Percentiles rank a stretch among this genome's conserved stretches.
Evolutionary conservation across 2,888 invertebrate genomes (phyloP).

Genomic region (Dryobotodes eremita): DNA sequence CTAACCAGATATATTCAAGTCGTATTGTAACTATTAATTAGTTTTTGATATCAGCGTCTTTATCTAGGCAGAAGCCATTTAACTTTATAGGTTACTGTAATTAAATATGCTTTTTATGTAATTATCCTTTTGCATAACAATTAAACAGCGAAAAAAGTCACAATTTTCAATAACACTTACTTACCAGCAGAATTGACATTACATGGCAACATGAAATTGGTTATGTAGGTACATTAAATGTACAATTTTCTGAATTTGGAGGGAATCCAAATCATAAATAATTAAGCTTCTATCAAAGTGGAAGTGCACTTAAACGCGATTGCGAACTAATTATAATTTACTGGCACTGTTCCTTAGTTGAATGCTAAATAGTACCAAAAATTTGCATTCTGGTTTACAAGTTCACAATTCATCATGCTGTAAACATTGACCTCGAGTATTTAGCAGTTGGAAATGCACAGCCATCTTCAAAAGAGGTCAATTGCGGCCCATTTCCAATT

Average conservation of each 20-base stretch:
- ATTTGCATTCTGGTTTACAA: not conserved
- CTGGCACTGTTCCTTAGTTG: not conserved
- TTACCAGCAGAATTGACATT: not conserved
- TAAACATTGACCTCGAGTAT: not conserved
- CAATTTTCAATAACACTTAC: not conserved
- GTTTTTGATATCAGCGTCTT: not conserved
- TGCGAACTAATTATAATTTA: slow-evolving; percentile 21
- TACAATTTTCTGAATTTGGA: slow-evolving; percentile 13
- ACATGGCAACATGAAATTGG: not conserved
- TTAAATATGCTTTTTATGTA: slow-evolving; percentile 1
- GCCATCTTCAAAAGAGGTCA: slow-evolving; percentile 14
- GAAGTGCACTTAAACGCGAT: slow-evolving; percentile 12
- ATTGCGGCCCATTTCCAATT: slow-evolving; percentile 35
- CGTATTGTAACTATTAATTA: too few relatives aligned
- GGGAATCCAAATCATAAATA: slow-evolving; percentile 2
- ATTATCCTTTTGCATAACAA: not conserved
- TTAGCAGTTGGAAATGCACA: slow-evolving; percentile 9
- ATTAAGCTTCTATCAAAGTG: slow-evolving; percentile 5
- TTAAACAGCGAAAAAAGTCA: not conserved
- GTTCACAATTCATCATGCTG: not conserved
- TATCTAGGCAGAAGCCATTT: slow-evolving; percentile 4
- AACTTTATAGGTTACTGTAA: not conserved
- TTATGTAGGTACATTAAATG: not conserved
- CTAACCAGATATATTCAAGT: too few relatives aligned
- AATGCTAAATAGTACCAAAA: slow-evolving; percentile 1